Evolutionary conservation across 2,797 vertebrate genomes (phyloP).

Genomic region (Periparus ater): DNA sequence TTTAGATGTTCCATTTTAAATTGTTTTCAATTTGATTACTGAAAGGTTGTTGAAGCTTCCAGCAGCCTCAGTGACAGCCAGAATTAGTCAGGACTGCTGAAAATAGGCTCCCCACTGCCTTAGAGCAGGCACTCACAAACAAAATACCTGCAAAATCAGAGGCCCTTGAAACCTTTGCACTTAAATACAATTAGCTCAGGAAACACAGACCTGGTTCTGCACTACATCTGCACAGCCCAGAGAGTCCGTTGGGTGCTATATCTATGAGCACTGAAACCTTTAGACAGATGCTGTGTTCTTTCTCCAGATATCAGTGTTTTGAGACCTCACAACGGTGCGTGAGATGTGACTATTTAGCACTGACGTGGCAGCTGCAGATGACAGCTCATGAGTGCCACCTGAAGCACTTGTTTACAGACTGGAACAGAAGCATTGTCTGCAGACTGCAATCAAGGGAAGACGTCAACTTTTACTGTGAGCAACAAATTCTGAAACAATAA

Average conservation of each 20-base stretch:
- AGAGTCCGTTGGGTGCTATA: neutral
- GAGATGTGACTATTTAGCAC: constrained; percentile 13
- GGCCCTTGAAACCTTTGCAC: neutral
- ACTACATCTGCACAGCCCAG: neutral
- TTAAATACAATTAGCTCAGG: neutral
- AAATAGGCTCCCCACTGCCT: neutral
- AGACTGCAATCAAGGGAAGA: neutral
- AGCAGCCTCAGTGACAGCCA: neutral
- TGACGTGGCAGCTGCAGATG: neutral
- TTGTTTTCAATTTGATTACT: neutral
- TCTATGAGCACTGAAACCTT: neutral
- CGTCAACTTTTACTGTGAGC: neutral
- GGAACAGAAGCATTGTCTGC: neutral
- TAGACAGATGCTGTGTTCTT: neutral
- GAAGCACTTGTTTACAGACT: constrained; percentile 10
- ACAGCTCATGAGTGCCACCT: constrained; percentile 10
- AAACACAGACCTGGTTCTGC: neutral
- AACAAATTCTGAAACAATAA: constrained; percentile 12
- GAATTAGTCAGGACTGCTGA: constrained; percentile 5
- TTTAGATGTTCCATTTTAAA: neutral
- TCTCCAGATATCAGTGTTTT: neutral
- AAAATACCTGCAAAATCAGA: neutral
- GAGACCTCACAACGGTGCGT: neutral
- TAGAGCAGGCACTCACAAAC: neutral
- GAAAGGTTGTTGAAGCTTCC: neutral